Conservation (phyloP, 2,113 vertebrate genomes). For the Rhea americana region DNA sequence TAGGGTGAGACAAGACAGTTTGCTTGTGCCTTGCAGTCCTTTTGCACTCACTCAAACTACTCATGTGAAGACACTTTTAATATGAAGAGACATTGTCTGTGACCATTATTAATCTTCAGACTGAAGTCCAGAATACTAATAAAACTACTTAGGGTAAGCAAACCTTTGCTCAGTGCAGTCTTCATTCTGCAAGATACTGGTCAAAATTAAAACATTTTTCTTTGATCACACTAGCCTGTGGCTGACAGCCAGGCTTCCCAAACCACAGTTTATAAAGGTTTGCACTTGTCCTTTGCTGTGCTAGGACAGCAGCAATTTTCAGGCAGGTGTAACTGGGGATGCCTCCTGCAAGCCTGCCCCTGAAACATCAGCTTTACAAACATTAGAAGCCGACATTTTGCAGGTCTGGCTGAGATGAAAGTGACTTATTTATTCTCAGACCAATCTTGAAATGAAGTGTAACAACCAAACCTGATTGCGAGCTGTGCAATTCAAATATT, state of each 20-base stretch:
- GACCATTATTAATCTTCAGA: slow-evolving; percentile 50
- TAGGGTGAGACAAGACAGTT: slow-evolving; percentile 47
- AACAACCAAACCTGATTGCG: background rate
- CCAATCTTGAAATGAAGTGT: background rate
- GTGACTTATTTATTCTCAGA: background rate
- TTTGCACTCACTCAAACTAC: slow-evolving; percentile 57
- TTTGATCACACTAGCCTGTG: background rate
- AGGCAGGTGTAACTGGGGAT: background rate
- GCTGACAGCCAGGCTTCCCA: background rate
- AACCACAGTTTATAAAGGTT: background rate
- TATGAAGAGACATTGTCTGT: slow-evolving; percentile 54
- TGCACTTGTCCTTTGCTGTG: background rate
- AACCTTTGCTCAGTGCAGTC: background rate
- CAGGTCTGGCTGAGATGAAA: background rate
- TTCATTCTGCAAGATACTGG: slow-evolving; percentile 16
- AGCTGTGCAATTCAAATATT: background rate
- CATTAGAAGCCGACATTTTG: background rate
- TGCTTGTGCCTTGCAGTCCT: slow-evolving; percentile 56
- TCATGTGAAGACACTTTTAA: slow-evolving; percentile 65
- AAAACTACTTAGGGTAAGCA: background rate
- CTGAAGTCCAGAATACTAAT: slow-evolving; percentile 54
- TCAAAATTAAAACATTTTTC: slow-evolving; percentile 1
- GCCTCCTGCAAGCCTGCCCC: background rate
- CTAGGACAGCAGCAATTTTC: background rate
- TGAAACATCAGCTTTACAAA: background rate